Evolutionary conservation across 2,797 vertebrate species (phyloP).

Genomic region (Dendrocincla tyrannina): DNA sequence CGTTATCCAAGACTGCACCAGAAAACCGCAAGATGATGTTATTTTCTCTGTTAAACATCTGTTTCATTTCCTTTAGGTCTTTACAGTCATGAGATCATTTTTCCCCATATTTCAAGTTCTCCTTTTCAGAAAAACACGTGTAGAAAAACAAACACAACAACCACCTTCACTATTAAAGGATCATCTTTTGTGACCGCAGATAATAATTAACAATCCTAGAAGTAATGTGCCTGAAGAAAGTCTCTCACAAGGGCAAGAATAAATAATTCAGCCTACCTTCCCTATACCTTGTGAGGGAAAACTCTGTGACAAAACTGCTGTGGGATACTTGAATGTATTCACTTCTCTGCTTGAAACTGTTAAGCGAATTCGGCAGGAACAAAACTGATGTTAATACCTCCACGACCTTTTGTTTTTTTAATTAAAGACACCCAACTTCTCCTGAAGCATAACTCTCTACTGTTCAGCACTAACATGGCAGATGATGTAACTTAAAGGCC

Average conservation of each 20-base stretch:
- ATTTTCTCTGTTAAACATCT: background rate
- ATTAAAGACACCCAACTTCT: background rate
- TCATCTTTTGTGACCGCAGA: background rate
- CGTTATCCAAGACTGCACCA: background rate
- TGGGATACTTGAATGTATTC: background rate
- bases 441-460: background rate
- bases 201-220: background rate
- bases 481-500: background rate
- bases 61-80: background rate
- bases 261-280: background rate
- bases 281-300: background rate
- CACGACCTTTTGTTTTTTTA: background rate
- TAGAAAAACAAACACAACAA: background rate
- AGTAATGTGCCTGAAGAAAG: background rate
- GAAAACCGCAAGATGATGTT: background rate
- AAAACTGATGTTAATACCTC: background rate
- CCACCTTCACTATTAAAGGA: background rate
- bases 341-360: background rate
- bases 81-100: background rate
- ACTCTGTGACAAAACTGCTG: background rate
- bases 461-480: background rate
- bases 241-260: background rate
- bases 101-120: background rate
- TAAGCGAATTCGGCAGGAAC: background rate
- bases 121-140: background rate